Evolutionary conservation across 2,888 invertebrate species (phyloP).

Genomic region (Nudaria mundana): DNA sequence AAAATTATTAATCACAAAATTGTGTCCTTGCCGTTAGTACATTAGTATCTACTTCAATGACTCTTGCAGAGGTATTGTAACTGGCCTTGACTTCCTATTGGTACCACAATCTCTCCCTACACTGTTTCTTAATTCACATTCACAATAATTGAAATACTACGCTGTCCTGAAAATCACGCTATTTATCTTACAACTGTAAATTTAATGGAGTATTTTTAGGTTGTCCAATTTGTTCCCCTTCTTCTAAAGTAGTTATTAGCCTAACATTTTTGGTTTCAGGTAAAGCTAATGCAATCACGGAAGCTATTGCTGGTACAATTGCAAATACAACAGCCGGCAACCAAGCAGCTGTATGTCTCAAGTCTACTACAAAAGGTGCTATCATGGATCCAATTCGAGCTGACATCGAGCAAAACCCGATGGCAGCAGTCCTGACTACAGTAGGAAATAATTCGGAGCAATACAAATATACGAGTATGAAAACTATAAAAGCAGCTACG

Average conservation of each 20-base stretch:
- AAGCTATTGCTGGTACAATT: constrained; percentile 80
- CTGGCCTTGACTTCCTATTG: too few species aligned
- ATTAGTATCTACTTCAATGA: too few species aligned
- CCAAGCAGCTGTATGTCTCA: constrained; percentile 75
- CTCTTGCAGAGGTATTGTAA: too few species aligned
- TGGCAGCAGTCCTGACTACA: constrained; percentile 91
- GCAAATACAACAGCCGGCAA: constrained; percentile 88
- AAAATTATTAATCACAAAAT: too few species aligned
- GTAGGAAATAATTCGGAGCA: constrained; percentile 94
- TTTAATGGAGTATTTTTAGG: constrained; percentile 5
- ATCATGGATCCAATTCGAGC: constrained; percentile 93
- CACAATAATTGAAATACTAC: too few species aligned
- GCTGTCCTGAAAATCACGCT: too few species aligned
- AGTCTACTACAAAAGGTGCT: constrained; percentile 89
- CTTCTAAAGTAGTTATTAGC: constrained; percentile 89
- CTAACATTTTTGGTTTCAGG: constrained; percentile 90
- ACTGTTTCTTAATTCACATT: too few species aligned
- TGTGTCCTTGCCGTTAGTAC: too few species aligned
- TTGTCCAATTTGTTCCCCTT: constrained; percentile 84
- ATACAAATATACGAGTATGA: constrained; percentile 92
- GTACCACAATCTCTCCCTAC: too few species aligned
- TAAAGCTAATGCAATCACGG: constrained; percentile 79
- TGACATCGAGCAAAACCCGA: constrained; percentile 93
- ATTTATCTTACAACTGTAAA: too few species aligned
- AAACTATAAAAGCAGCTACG: constrained; percentile 90